These are phyloP conservation scores for Exocentrus adspersus DNA, from an alignment of 2,888 invertebrate genomes.

Conservation along the genomic window DNA sequence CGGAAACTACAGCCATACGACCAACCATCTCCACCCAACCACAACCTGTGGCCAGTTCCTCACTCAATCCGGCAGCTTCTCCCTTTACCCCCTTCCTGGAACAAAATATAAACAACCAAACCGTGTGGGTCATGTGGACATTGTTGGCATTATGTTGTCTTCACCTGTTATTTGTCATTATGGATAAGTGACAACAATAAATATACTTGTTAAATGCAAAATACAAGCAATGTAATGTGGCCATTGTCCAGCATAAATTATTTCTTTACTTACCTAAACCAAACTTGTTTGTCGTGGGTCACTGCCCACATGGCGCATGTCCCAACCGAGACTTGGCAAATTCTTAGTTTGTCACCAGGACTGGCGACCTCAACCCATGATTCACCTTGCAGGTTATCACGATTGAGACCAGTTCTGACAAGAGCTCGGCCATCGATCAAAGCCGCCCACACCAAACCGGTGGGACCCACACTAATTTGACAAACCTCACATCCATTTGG, in stretches of 20 bases:
- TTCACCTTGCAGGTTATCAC: slow-evolving; percentile 74
- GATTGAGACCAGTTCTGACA: slow-evolving; percentile 84
- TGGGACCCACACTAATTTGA: slow-evolving; percentile 86
- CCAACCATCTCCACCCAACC: slow-evolving; percentile 93
- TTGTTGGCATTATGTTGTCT: too few relatives aligned
- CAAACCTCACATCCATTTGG: slow-evolving; percentile 83
- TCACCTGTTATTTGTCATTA: too few relatives aligned
- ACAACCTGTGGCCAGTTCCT: slow-evolving; percentile 80
- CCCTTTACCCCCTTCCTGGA: slow-evolving; percentile 64
- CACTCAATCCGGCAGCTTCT: slow-evolving; percentile 75
- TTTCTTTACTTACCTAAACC: slow-evolving; percentile 85
- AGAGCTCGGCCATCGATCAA: slow-evolving; percentile 85
- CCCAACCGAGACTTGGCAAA: slow-evolving; percentile 84
- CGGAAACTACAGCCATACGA: slow-evolving; percentile 83
- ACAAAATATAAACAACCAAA: too few relatives aligned
- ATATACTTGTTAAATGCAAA: too few relatives aligned
- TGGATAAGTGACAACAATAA: too few relatives aligned
- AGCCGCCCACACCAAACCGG: slow-evolving; percentile 88
- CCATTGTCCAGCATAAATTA: too few relatives aligned
- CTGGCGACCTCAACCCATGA: slow-evolving; percentile 86
- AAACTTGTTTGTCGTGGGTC: slow-evolving; percentile 83
- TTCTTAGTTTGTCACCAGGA: slow-evolving; percentile 75
- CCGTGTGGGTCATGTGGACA: too few relatives aligned
- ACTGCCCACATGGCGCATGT: slow-evolving; percentile 82
- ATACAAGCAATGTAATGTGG: too few relatives aligned